Evolutionary conservation across 2,113 vertebrate genomes (phyloP).

Genomic region (Riparia riparia): DNA sequence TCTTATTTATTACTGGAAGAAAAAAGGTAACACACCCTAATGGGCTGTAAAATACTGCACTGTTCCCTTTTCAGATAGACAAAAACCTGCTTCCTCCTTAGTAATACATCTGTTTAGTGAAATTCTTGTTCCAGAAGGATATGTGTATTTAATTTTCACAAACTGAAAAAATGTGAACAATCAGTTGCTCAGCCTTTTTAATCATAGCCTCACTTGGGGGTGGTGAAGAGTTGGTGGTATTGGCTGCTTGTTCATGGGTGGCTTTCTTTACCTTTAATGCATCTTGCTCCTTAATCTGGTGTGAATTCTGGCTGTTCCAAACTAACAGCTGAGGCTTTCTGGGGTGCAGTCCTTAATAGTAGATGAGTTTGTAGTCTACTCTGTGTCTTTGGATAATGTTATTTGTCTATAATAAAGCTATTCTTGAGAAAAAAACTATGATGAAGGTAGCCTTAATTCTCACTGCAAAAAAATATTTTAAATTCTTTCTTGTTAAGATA

Average conservation of each 20-base stretch:
- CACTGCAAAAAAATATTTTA: background rate
- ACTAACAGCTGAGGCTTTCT: background rate
- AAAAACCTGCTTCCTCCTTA: background rate
- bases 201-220: background rate
- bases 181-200: background rate
- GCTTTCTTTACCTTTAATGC: background rate
- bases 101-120: background rate
- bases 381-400: background rate
- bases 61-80: background rate
- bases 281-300: background rate
- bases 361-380: background rate
- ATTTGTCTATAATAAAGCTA: background rate
- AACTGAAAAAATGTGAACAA: background rate
- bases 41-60: background rate
- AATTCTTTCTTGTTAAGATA: background rate
- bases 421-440: background rate
- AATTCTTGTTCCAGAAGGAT: background rate
- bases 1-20: background rate
- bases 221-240: rapidly evolving
- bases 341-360: background rate
- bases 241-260: background rate
- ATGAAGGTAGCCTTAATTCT: background rate
- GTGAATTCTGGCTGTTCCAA: background rate
- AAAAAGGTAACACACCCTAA: background rate
- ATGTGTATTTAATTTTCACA: background rate